Conservation (phyloP, 2,888 invertebrate species). For the Stenichneumon culpator region DNA sequence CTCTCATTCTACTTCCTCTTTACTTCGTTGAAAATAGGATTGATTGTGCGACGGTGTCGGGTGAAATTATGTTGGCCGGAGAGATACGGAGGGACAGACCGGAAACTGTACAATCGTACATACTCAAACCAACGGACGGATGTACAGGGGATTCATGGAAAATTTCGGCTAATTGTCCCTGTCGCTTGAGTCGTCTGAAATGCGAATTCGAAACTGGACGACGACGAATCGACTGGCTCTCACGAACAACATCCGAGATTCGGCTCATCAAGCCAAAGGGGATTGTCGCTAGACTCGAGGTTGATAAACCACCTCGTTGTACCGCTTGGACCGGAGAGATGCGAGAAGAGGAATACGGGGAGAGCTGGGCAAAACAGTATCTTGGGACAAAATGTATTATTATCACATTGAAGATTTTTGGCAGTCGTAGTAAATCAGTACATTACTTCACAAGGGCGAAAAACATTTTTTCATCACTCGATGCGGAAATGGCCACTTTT, state of each 20-base stretch:
- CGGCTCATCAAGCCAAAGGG: constrained; percentile 1
- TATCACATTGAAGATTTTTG: too few relatives aligned
- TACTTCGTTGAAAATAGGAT: constrained; percentile 40
- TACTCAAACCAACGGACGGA: constrained; percentile 14
- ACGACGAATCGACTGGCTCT: constrained; percentile 22
- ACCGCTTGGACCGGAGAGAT: neutral
- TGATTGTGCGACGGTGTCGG: constrained; percentile 34
- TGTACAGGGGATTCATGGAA: constrained; percentile 9
- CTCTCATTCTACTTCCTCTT: constrained; percentile 29
- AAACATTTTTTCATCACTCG: too few relatives aligned
- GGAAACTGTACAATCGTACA: constrained; percentile 53
- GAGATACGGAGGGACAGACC: constrained; percentile 4
- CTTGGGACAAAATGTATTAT: too few relatives aligned
- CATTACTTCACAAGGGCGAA: too few relatives aligned
- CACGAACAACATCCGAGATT: constrained; percentile 11
- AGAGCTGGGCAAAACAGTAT: too few relatives aligned
- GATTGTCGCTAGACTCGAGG: neutral
- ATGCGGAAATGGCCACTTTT: too few relatives aligned
- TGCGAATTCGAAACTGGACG: constrained; percentile 15
- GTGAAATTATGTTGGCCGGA: constrained; percentile 12
- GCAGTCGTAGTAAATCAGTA: too few relatives aligned
- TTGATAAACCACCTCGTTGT: constrained; percentile 10
- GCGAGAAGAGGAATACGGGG: neutral
- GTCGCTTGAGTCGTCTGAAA: neutral
- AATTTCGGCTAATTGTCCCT: constrained; percentile 36